Evolutionary conservation across 2,797 vertebrate species (phyloP), one percentile per base, ranked within the genome.

Genomic region (Chiroxiphia lanceolata): DNA sequence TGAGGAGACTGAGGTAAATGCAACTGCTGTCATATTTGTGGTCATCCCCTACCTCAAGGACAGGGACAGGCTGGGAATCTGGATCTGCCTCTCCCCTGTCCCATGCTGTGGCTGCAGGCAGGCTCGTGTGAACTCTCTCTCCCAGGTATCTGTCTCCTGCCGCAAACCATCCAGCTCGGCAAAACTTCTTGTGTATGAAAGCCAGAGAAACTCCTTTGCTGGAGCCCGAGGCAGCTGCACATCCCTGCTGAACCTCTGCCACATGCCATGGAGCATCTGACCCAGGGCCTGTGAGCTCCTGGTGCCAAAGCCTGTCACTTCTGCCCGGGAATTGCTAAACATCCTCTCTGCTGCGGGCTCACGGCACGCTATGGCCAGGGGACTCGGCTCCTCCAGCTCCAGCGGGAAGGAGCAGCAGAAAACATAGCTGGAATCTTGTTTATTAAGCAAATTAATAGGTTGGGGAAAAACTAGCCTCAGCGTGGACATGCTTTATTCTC

Each of bases 401-500:
- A 8, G 14, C 2, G 42, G 68, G 42, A 87, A 48, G 42, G 33
- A 87, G 47, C 47, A 48, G 71, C 61, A 74, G 45, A 74, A 93
- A 94, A 68, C 91, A 19, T 34, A 91, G 91, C 90, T 86, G 85
- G 85, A 71, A 61, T 61, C 3, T 19, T 42, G 48, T 88, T 91
- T 96, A 83, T 91, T 88, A 90, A 83, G 84, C 40, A 95, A 93
- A 96, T 94, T 68, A 91, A 86, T 65, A 59, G 87, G 72, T 3
- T 54, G 57, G 40, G 64, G 13, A 23, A 7, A 77, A 60, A n/a
- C 0, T n/a, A 79, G 50, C 72, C n/a, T 4, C 4, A 44, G 18
- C 36, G 59, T 13, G 59, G 61, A 67, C 69, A 65, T 1, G 3
- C 31, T 90, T 77, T 31, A 25, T 45, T 75, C 57, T 91, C 0